These are phyloP conservation scores for Adelognathus sp. DNA, from an alignment of 2,888 invertebrate species.

Conservation along the genomic window DNA sequence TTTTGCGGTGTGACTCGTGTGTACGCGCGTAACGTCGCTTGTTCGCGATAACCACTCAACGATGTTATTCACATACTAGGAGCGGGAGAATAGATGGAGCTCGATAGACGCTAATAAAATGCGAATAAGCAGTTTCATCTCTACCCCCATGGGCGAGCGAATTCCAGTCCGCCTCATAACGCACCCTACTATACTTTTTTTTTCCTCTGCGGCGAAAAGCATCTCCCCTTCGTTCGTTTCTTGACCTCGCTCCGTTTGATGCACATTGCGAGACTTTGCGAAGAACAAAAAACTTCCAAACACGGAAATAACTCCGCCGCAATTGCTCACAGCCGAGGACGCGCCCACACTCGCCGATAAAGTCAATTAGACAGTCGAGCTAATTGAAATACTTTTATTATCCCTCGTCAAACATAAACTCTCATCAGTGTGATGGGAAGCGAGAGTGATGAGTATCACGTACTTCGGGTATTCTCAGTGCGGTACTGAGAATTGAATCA, in stretches of 20 bases:
- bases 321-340: slow-evolving; percentile 55
- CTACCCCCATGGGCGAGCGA: slow-evolving; percentile 20
- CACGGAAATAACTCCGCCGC: slow-evolving; percentile 52
- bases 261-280: background rate
- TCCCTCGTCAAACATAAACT: background rate
- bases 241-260: slow-evolving; percentile 22
- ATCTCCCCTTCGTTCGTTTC: slow-evolving; percentile 10
- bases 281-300: slow-evolving; percentile 32
- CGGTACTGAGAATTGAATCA: background rate
- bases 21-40: background rate
- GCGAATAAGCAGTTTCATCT: slow-evolving; percentile 52
- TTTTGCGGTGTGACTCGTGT: slow-evolving; percentile 4
- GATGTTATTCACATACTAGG: background rate
- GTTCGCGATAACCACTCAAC: background rate
- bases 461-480: background rate
- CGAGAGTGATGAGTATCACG: background rate
- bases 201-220: slow-evolving; percentile 23
- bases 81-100: slow-evolving; percentile 20
- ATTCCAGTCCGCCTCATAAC: slow-evolving; percentile 35
- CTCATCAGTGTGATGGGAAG: background rate
- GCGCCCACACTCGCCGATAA: slow-evolving; percentile 66
- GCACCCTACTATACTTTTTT: slow-evolving; percentile 7
- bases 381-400: slow-evolving; percentile 71
- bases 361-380: slow-evolving; percentile 77
- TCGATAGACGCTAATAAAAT: slow-evolving; percentile 51